phyloP scores from a whole-genome alignment of 2,797 vertebrate genomes.

The Tokudaia muenninki region DNA sequence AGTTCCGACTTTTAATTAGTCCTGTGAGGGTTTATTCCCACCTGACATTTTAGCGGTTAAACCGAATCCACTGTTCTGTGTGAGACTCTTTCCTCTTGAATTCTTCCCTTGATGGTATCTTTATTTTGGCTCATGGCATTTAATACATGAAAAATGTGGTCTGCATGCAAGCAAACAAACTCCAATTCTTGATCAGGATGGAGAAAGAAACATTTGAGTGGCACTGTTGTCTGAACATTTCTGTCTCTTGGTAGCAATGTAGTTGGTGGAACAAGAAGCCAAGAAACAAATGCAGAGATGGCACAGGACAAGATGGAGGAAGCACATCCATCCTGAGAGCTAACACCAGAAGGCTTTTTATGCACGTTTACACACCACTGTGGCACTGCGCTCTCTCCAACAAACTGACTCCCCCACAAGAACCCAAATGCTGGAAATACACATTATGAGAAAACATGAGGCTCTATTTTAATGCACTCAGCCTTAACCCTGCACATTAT shows the following conservation, averaged over 20 bases:
- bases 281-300: not conserved
- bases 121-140: slow-evolving; percentile 65
- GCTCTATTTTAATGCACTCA: not conserved
- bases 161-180: not conserved
- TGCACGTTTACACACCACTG: not conserved
- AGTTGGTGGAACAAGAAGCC: accelerated
- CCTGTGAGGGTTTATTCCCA: not conserved
- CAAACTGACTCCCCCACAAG: not conserved
- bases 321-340: not conserved
- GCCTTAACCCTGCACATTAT: not conserved
- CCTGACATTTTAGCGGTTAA: slow-evolving; percentile 55
- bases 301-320: not conserved
- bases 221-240: not conserved
- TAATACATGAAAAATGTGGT: slow-evolving; percentile 2
- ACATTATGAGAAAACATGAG: not conserved
- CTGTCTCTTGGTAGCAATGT: not conserved
- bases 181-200: not conserved
- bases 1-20: slow-evolving; percentile 48
- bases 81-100: slow-evolving; percentile 39
- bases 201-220: not conserved
- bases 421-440: not conserved
- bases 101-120: slow-evolving; percentile 13
- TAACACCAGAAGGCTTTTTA: not conserved
- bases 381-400: not conserved
- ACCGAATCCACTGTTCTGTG: not conserved